A percentile compares a stretch with the other conserved stretches of the same genome.
Evolutionary conservation across 1,140 invertebrate species (phyloP).

Genomic region (Leptoteleia sp.): DNA sequence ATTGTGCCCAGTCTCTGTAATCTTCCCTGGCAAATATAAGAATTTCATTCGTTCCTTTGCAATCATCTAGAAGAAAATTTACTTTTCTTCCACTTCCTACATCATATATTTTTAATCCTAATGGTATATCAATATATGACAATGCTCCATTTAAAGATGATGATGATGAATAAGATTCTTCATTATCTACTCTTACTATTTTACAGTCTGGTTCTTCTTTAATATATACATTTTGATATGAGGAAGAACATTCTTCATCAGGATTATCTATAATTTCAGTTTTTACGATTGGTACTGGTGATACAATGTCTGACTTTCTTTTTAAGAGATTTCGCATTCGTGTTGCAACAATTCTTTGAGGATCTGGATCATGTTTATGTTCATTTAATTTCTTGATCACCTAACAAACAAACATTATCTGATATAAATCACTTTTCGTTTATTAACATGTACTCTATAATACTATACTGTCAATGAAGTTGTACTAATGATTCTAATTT

Average conservation of each 20-base stretch:
- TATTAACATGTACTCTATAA: too few species aligned
- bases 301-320: conserved; percentile 30
- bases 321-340: conserved; percentile 36
- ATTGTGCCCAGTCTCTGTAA: conserved; percentile 38
- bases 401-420: conserved; percentile 24
- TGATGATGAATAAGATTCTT: conserved; percentile 2
- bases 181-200: conserved; percentile 4
- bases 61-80: conserved; percentile 31
- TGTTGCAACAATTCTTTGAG: conserved; percentile 25
- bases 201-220: conserved; percentile 36
- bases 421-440: too few species aligned
- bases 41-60: conserved; percentile 38
- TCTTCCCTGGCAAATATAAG: conserved; percentile 45
- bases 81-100: conserved; percentile 1
- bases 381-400: conserved; percentile 38
- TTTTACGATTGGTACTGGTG: conserved; percentile 17
- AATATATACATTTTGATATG: not conserved
- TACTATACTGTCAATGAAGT: too few species aligned
- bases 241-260: conserved; percentile 3
- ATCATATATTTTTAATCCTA: conserved; percentile 19
- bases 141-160: conserved; percentile 1
- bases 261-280: conserved; percentile 14
- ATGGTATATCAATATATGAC: conserved; percentile 18
- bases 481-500: too few species aligned
- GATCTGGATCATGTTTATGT: conserved; percentile 31